Conservation (phyloP, 2,113 vertebrate species). For the Zosterops borbonicus region DNA sequence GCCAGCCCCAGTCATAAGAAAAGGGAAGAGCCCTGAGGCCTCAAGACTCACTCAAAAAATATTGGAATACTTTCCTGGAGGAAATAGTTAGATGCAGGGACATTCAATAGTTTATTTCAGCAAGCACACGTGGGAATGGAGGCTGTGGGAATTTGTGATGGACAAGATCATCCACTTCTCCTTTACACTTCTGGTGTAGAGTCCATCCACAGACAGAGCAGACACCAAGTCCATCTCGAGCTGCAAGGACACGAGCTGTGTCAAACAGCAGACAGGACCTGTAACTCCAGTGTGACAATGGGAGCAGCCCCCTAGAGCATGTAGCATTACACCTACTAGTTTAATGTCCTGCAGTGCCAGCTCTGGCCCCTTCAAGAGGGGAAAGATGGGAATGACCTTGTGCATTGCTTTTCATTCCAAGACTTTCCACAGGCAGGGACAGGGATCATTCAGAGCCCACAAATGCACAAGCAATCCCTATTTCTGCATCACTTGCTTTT, state of each 20-base stretch:
- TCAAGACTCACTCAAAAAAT: rapidly evolving
- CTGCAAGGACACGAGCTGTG: background rate
- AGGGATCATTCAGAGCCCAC: background rate
- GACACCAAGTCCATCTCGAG: background rate
- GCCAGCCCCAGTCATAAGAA: background rate
- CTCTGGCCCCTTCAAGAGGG: background rate
- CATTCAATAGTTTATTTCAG: background rate
- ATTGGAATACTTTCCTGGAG: background rate
- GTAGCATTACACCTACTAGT: too few species aligned
- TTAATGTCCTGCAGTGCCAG: background rate
- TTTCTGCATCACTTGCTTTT: background rate
- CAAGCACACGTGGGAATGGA: background rate
- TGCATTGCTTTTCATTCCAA: background rate
- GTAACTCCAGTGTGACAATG: background rate
- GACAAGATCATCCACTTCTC: background rate
- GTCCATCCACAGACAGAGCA: background rate
- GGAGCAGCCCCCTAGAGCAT: background rate
- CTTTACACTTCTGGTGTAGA: background rate
- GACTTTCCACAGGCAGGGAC: background rate
- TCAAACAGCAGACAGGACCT: background rate
- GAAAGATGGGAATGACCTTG: background rate
- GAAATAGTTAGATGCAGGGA: background rate
- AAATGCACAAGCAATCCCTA: background rate
- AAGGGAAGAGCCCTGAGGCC: background rate
- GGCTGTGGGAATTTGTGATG: background rate